Evolutionary conservation across 2,888 invertebrate genomes (phyloP).

Genomic region (Choreutis nemorana): DNA sequence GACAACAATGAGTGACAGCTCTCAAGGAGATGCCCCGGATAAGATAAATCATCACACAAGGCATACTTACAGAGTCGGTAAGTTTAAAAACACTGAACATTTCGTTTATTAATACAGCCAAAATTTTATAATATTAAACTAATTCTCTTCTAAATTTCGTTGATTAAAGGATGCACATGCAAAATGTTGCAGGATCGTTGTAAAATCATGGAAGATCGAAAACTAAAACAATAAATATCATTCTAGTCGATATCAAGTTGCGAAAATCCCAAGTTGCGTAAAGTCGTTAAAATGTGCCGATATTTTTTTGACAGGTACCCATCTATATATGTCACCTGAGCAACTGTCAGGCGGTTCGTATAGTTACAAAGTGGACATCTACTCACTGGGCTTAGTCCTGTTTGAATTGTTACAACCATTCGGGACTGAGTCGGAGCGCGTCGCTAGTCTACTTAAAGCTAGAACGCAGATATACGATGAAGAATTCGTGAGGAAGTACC

Average conservation of each 20-base stretch:
- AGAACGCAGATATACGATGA: conserved; percentile 74
- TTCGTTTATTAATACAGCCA: no score
- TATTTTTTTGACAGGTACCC: conserved; percentile 74
- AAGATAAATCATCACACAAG: conserved; percentile 30
- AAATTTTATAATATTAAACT: no score
- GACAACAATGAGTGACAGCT: conserved; percentile 73
- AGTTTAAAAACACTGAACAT: conserved; percentile 16
- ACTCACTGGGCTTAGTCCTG: conserved; percentile 91
- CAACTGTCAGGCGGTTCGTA: conserved; percentile 80
- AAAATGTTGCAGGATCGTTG: no score
- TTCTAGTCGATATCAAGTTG: no score
- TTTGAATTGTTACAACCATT: conserved; percentile 93
- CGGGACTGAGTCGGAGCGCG: conserved; percentile 89
- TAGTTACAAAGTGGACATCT: conserved; percentile 94
- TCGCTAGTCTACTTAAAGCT: conserved; percentile 70
- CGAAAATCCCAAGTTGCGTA: no score
- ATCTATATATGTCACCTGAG: conserved; percentile 98
- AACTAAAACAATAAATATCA: no score
- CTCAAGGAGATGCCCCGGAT: conserved; percentile 23
- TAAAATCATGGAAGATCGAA: no score
- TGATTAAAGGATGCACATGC: no score
- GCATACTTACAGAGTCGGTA: conserved; percentile 73
- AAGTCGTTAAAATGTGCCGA: no score
- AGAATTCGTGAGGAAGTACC: conserved; percentile 70
- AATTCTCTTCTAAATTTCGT: no score